A percentile compares a stretch with the other conserved stretches of the same genome.
Evolutionary conservation across 2,113 vertebrate species (phyloP).

Genomic region (Ciconia boyciana): DNA sequence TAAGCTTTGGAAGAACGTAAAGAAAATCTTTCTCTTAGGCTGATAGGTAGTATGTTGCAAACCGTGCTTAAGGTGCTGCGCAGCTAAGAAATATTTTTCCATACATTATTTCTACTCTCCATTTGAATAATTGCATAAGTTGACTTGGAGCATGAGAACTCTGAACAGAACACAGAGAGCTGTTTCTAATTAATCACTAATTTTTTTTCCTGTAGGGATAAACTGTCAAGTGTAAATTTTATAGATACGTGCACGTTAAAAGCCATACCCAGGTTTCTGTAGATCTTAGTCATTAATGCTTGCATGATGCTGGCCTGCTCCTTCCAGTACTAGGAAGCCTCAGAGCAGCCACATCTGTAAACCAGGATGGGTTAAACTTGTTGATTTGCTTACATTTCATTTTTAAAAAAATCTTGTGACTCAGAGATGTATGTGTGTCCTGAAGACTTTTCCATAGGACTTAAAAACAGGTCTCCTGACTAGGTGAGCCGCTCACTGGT

Average conservation of each 20-base stretch:
- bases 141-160: neutral
- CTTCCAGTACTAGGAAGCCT: neutral
- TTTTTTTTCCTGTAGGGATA: neutral
- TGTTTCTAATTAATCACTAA: neutral
- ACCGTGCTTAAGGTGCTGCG: neutral
- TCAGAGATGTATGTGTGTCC: neutral
- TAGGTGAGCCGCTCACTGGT: neutral
- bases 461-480: neutral
- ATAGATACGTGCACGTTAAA: neutral
- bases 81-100: neutral
- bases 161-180: neutral
- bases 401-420: neutral
- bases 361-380: neutral
- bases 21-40: neutral
- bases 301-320: neutral
- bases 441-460: neutral
- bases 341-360: neutral
- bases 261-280: neutral
- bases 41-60: neutral
- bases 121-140: neutral
- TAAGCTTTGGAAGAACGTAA: neutral
- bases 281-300: neutral
- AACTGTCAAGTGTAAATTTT: neutral
- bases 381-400: neutral
- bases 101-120: neutral